Percentiles rank a stretch among this genome's conserved stretches.
Conservation (phyloP, 2,113 vertebrate genomes). For the Tragulus kanchil region DNA sequence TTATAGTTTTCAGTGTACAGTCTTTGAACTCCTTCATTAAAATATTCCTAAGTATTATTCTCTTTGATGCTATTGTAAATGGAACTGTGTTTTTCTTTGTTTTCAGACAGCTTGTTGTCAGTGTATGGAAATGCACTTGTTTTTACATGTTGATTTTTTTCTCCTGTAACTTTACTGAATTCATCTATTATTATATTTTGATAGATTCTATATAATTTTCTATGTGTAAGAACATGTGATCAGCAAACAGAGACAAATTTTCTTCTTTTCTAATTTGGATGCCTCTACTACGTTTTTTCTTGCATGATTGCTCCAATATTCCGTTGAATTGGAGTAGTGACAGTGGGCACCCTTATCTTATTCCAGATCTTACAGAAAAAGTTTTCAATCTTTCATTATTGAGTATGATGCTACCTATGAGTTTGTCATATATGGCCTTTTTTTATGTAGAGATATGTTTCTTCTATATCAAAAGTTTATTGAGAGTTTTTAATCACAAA, state of each 20-base stretch:
- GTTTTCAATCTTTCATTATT: neutral
- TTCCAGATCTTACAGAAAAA: neutral
- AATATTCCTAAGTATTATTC: neutral
- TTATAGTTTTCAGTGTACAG: neutral
- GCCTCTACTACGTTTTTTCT: neutral
- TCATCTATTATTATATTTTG: neutral
- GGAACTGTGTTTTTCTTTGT: neutral
- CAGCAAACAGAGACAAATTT: neutral
- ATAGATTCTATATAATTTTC: neutral
- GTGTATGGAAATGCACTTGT: neutral
- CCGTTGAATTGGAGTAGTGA: neutral
- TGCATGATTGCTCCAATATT: neutral
- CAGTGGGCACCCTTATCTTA: neutral
- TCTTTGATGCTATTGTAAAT: neutral
- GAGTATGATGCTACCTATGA: neutral
- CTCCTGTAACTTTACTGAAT: neutral
- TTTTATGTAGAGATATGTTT: neutral
- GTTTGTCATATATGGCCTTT: neutral
- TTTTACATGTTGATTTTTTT: neutral
- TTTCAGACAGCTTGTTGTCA: neutral
- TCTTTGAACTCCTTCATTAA: neutral
- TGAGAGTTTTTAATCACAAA: constrained; percentile 1
- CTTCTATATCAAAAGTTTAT: neutral
- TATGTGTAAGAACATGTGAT: neutral
- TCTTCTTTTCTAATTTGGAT: neutral